phyloP scores from a whole-genome alignment of 2,113 vertebrate species.

The Eleginops maclovinus region DNA sequence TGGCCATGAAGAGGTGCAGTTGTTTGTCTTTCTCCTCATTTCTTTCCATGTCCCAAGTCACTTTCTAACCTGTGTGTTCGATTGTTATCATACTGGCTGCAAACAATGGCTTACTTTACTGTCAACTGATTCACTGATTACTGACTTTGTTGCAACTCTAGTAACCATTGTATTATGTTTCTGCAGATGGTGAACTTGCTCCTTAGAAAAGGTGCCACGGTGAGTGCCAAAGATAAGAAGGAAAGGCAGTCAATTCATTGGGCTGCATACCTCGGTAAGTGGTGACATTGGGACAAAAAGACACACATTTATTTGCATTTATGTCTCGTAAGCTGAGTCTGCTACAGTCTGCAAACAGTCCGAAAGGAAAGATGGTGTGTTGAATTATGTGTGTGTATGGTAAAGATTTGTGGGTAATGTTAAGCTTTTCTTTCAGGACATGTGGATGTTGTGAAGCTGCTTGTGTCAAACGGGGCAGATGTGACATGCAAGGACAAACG shows the following conservation, averaged over 20 bases:
- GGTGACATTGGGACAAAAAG: not conserved
- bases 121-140: too few species aligned
- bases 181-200: constrained; percentile 93
- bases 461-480: constrained; percentile 89
- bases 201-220: constrained; percentile 91
- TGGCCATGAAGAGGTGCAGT: constrained; percentile 89
- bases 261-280: constrained; percentile 92
- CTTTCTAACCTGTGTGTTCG: not conserved
- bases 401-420: constrained; percentile 11
- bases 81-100: too few species aligned
- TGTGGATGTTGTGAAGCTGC: constrained; percentile 93
- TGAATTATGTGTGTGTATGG: not conserved
- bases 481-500: constrained; percentile 91
- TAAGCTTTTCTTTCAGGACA: constrained; percentile 84
- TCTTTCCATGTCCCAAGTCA: not conserved
- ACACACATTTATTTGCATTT: not conserved
- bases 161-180: constrained; percentile 2
- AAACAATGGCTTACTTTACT: too few species aligned
- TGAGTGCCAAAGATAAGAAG: constrained; percentile 92
- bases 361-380: not conserved
- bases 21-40: not conserved
- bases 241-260: constrained; percentile 94
- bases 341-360: not conserved
- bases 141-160: too few species aligned
- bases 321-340: too few species aligned